phyloP scores from a whole-genome alignment of 2,797 vertebrate genomes.

The Hybognathus amarus region DNA sequence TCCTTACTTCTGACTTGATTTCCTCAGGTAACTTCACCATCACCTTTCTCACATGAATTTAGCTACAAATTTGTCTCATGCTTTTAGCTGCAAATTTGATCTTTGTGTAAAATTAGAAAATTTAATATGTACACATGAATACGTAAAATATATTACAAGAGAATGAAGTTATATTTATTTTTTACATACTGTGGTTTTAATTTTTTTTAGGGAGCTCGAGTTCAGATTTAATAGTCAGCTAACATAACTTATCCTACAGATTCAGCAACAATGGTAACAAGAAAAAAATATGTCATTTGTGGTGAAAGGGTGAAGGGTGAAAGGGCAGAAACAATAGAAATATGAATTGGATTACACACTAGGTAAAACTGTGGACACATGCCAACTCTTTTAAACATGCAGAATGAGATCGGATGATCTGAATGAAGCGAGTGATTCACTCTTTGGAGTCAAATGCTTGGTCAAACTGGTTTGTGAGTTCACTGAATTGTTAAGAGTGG shows the following conservation, averaged over 20 bases:
- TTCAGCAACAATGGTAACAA: background rate
- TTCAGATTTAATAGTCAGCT: background rate
- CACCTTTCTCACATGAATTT: background rate
- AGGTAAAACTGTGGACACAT: background rate
- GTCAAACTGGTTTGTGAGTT: background rate
- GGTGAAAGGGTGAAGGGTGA: background rate
- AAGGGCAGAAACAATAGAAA: background rate
- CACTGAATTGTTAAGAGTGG: background rate
- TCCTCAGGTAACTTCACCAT: constrained; percentile 30
- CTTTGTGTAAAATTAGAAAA: background rate
- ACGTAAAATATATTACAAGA: background rate
- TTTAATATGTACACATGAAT: background rate
- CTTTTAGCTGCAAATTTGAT: background rate
- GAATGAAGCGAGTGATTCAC: background rate
- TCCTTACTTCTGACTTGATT: constrained; percentile 16
- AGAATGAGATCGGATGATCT: background rate
- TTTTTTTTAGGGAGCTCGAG: background rate
- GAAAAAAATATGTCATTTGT: too few species aligned
- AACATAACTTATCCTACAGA: background rate
- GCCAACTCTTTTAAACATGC: background rate
- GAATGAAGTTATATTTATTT: background rate
- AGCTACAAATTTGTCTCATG: too few species aligned
- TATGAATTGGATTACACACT: background rate
- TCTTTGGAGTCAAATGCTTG: background rate
- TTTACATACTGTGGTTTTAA: background rate